These are phyloP conservation scores for Calliopsis andreniformis DNA, from an alignment of 1,140 invertebrate species.

Conservation along the genomic window DNA sequence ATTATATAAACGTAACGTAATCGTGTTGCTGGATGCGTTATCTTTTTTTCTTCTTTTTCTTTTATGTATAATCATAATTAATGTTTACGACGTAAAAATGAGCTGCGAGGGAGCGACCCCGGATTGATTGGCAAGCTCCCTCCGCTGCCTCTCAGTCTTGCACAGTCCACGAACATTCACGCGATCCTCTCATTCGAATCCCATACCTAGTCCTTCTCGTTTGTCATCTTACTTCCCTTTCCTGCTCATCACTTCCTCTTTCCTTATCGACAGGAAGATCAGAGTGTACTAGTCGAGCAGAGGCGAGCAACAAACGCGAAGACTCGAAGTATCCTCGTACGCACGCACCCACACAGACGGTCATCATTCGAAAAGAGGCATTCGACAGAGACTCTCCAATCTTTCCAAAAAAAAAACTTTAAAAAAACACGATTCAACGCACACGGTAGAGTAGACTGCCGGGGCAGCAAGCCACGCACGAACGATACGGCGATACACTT, in stretches of 20 bases:
- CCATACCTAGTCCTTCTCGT: conserved; percentile 40
- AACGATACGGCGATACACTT: conserved; percentile 65
- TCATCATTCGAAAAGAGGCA: conserved; percentile 39
- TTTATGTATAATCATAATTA: conserved; percentile 72
- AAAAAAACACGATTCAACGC: conserved; percentile 58
- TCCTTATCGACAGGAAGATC: neutral
- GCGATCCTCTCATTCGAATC: conserved; percentile 45
- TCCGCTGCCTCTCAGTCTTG: conserved; percentile 75
- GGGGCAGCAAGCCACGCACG: conserved; percentile 73
- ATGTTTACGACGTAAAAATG: conserved; percentile 75
- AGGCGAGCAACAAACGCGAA: conserved; percentile 34
- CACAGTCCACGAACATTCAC: conserved; percentile 72
- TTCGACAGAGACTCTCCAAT: conserved; percentile 42
- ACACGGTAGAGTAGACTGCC: conserved; percentile 72
- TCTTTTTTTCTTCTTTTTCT: conserved; percentile 32
- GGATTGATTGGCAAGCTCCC: conserved; percentile 67
- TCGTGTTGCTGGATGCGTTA: conserved; percentile 70
- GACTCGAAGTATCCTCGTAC: conserved; percentile 49
- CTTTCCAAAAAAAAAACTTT: conserved; percentile 24
- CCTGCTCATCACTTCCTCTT: conserved; percentile 37
- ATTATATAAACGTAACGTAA: conserved; percentile 75
- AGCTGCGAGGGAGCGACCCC: conserved; percentile 70
- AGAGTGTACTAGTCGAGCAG: neutral
- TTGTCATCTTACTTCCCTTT: conserved; percentile 24
- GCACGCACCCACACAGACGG: conserved; percentile 52